These are phyloP conservation scores for Rattus norvegicus DNA, from an alignment of 2,113 vertebrate genomes.

Conservation along the genomic window DNA sequence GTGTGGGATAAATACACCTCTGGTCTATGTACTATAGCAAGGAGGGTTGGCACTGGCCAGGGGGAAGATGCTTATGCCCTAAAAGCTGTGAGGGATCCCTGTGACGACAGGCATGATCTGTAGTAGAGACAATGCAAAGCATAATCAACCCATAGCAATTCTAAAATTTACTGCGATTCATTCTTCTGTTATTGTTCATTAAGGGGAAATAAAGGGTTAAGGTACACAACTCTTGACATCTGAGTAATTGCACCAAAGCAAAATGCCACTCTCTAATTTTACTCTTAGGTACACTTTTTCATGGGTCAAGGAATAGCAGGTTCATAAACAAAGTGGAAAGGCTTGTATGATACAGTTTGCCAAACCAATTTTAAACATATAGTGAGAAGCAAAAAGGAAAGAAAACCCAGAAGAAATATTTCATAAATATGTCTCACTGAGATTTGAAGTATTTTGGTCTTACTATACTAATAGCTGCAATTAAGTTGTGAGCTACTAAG, in stretches of 20 bases:
- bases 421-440: background rate
- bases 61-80: background rate
- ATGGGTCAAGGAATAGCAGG: background rate
- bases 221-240: background rate
- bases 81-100: background rate
- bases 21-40: background rate
- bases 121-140: constrained; percentile 8
- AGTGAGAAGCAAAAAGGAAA: constrained; percentile 20
- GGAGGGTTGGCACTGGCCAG: background rate
- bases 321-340: constrained; percentile 2
- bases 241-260: background rate
- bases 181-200: background rate
- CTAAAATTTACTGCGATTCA: background rate
- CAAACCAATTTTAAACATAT: background rate
- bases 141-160: background rate
- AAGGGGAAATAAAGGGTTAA: background rate
- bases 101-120: background rate
- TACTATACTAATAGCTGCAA: constrained; percentile 82
- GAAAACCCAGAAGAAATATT: background rate
- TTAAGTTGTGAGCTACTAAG: constrained; percentile 85
- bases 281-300: background rate
- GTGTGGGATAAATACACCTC: background rate
- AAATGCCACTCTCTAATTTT: background rate
- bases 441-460: constrained; percentile 85
- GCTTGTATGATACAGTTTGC: background rate